A percentile compares a stretch with the other conserved stretches of the same genome.
phyloP scores from a whole-genome alignment of 2,797 vertebrate species.

The Micromesistius poutassou region DNA sequence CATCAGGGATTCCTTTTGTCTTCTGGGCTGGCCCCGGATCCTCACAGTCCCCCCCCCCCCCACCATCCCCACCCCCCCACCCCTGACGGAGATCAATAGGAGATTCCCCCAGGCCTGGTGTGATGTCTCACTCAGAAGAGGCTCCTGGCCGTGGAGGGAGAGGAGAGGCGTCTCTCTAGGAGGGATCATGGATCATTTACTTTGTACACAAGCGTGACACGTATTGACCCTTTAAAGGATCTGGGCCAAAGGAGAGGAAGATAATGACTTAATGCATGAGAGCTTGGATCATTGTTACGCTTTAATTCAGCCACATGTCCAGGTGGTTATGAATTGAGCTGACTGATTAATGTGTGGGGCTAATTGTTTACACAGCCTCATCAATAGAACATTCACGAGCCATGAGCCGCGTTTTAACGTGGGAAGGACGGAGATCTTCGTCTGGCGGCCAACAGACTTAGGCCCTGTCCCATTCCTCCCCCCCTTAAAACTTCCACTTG shows the following conservation, averaged over 20 bases:
- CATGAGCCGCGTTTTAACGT: not conserved
- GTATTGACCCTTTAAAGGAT: not conserved
- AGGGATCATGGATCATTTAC: not conserved
- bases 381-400: not conserved
- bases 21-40: constrained; percentile 51
- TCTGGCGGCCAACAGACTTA: not conserved
- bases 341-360: not conserved
- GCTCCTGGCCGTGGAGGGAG: no score
- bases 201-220: not conserved
- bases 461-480: no score
- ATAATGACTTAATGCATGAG: not conserved
- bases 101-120: constrained; percentile 79
- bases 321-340: not conserved
- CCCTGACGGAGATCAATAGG: constrained; percentile 85
- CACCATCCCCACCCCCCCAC: not conserved
- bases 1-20: constrained; percentile 96
- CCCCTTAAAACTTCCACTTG: no score
- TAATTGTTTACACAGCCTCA: not conserved
- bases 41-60: not conserved
- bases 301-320: not conserved
- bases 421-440: not conserved
- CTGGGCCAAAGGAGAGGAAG: not conserved
- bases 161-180: no score
- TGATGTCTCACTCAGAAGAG: constrained; percentile 88
- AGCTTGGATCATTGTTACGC: not conserved